A percentile compares a stretch with the other conserved stretches of the same genome.
phyloP scores from a whole-genome alignment of 2,797 vertebrate genomes.

The Cercopithecus mitis region DNA sequence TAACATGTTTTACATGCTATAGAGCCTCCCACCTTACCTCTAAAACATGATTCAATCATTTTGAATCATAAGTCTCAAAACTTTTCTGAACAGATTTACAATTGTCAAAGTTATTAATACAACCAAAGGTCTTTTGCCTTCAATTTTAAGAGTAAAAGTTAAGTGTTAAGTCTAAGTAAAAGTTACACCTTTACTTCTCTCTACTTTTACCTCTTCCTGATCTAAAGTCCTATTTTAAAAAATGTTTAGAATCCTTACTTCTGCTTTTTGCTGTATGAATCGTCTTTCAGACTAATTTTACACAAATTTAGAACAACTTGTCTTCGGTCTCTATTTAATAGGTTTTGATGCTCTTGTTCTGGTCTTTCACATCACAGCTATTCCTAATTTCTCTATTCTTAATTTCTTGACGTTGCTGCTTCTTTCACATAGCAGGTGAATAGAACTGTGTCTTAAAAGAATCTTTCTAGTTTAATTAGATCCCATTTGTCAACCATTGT shows the following conservation, averaged over 20 bases:
- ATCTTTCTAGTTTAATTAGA: too few species aligned
- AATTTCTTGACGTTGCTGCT: not conserved
- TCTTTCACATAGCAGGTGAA: not conserved
- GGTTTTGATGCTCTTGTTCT: not conserved
- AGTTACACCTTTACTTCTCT: not conserved
- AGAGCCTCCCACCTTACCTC: too few species aligned
- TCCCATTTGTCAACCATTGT: too few species aligned
- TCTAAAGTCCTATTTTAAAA: not conserved
- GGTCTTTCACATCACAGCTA: not conserved
- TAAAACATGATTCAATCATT: too few species aligned
- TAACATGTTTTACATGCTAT: too few species aligned
- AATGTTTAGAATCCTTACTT: not conserved
- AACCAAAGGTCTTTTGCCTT: not conserved
- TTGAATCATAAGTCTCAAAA: not conserved
- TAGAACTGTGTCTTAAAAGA: not conserved
- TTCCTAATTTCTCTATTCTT: not conserved
- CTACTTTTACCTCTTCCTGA: not conserved
- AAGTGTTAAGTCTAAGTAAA: too few species aligned
- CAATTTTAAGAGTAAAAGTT: not conserved
- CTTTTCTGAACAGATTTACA: not conserved
- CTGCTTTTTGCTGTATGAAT: not conserved
- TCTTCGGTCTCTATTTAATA: not conserved
- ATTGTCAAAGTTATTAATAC: not conserved
- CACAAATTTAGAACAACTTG: not conserved
- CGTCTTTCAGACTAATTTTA: not conserved